Evolutionary conservation across 2,888 invertebrate genomes (phyloP), one percentile per base, ranked within the genome.

Genomic region (Apodemia zela): DNA sequence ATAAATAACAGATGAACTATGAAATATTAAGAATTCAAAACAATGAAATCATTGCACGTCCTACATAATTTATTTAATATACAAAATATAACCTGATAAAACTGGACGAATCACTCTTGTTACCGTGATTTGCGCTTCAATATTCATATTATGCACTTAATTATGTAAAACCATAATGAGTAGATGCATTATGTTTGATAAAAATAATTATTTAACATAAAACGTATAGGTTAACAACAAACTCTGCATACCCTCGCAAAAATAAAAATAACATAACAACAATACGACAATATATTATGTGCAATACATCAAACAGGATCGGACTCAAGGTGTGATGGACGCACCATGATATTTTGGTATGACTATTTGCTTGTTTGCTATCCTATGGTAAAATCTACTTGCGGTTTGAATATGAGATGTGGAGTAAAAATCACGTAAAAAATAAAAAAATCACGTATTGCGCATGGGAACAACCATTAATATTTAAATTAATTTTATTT

Each of bases 51-150:
- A 38, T 38, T 13, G 5, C 42, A 42, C 15, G 6, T 6, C 15
- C 5, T 15, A 15, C 42, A 15, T 5, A 42, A 42, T n/a, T n/a
- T n/a, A n/a, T n/a, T n/a, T n/a, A n/a, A n/a, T n/a, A n/a, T n/a
- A n/a, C n/a, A n/a, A n/a, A n/a, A n/a, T n/a, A n/a, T 45, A 59
- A 63, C 58, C 62, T 63, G 62, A 63, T 63, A 63, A 33, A 18
- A 63, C 62, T 58, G 62, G 62, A 25, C 62, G 62, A 47, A 60
- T 49, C n/a, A 11, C 54, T 54, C 61, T 59, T 21, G 54, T 60
- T 10, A 62, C 58, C 45, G 60, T 64, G 18, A 63, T 58, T 10
- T 47, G 45, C 13, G 58, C 62, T 59, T 63, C 58, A 15, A 33
- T 17, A 33, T 63, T 47, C 62, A 63, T 63, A 18, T 59, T 59